These are phyloP conservation scores for Acleris emargana DNA, from an alignment of 2,888 invertebrate genomes.

Conservation along the genomic window DNA sequence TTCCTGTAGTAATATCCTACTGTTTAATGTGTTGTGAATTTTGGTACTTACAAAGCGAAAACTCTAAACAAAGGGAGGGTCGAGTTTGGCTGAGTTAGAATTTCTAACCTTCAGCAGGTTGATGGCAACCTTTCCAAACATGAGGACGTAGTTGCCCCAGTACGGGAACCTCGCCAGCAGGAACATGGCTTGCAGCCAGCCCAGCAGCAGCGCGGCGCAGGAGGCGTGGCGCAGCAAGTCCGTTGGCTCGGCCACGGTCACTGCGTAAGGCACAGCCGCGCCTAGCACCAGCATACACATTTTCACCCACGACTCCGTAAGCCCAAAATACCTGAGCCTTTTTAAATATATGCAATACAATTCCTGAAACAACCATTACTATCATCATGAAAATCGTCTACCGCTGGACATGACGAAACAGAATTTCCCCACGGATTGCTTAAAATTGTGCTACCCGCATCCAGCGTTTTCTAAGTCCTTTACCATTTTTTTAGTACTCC, in stretches of 20 bases:
- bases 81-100: too few species aligned
- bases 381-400: too few species aligned
- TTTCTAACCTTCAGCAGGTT: conserved; percentile 61
- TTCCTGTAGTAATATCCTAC: too few species aligned
- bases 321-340: not conserved
- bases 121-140: conserved; percentile 68
- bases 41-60: too few species aligned
- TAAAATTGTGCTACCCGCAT: too few species aligned
- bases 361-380: conserved; percentile 11
- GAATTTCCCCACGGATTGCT: too few species aligned
- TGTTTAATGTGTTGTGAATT: too few species aligned
- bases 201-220: conserved; percentile 54
- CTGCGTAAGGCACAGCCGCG: not conserved
- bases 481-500: too few species aligned
- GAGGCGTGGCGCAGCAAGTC: conserved; percentile 9
- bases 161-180: conserved; percentile 64
- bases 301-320: conserved; percentile 7
- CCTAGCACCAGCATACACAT: not conserved
- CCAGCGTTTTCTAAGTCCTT: too few species aligned
- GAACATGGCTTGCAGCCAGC: conserved; percentile 69
- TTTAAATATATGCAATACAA: conserved; percentile 6
- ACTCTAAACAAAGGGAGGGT: too few species aligned
- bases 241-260: not conserved
- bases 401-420: too few species aligned
- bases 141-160: conserved; percentile 68